These are phyloP conservation scores for Chloropsis cyanopogon DNA, from an alignment of 2,113 vertebrate species.

Conservation along the genomic window DNA sequence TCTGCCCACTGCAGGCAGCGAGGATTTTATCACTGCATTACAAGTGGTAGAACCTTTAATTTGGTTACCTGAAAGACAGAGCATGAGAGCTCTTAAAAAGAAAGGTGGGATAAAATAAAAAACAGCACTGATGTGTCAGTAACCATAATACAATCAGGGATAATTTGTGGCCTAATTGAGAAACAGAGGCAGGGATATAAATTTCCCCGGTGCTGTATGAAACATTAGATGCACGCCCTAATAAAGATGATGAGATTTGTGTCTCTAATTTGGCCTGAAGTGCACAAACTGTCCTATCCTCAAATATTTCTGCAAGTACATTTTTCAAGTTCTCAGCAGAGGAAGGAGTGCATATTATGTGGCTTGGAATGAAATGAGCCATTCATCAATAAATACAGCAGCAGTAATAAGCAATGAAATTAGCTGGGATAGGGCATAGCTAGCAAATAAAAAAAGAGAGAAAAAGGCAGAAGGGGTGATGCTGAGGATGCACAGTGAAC, in stretches of 20 bases:
- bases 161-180: conserved; percentile 13
- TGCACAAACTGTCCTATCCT: neutral
- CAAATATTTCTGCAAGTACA: neutral
- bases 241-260: neutral
- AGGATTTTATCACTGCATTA: neutral
- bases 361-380: neutral
- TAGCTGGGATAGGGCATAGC: neutral
- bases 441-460: neutral
- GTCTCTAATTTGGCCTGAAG: neutral
- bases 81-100: neutral
- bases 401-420: neutral
- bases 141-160: neutral
- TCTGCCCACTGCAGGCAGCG: neutral
- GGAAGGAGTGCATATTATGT: neutral
- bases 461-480: neutral
- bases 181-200: neutral
- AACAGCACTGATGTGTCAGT: neutral
- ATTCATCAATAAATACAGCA: neutral
- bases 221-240: neutral
- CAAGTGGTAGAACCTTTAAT: neutral
- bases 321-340: neutral
- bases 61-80: neutral
- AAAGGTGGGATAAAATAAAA: neutral
- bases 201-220: neutral
- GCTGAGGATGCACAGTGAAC: neutral